Evolutionary conservation across 2,888 invertebrate species (phyloP).

Genomic region (Linyphia triangularis): DNA sequence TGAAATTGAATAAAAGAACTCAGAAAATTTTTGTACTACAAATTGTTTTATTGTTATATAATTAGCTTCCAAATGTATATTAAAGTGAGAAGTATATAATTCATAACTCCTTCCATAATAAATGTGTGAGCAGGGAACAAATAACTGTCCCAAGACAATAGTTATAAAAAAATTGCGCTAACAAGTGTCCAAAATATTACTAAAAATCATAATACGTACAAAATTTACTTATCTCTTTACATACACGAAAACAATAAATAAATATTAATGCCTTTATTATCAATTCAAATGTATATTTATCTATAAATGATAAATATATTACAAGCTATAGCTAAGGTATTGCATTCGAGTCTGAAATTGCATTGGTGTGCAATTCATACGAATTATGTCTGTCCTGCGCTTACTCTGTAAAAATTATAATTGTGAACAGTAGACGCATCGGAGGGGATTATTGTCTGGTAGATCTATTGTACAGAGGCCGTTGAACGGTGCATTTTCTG

Average conservation of each 20-base stretch:
- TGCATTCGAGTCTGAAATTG: conserved; percentile 12
- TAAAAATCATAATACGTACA: no score
- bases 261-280: background rate
- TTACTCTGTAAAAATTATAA: conserved; percentile 32
- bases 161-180: no score
- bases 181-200: background rate
- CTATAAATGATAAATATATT: background rate
- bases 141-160: no score
- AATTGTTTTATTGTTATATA: no score
- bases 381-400: conserved; percentile 43
- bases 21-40: no score
- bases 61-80: no score
- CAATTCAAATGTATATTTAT: background rate
- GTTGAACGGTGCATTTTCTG: conserved; percentile 23
- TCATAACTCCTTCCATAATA: no score
- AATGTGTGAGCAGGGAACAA: no score
- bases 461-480: conserved; percentile 60
- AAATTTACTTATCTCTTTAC: no score
- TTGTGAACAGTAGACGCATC: background rate
- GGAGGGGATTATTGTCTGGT: conserved; percentile 7
- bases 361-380: conserved; percentile 36
- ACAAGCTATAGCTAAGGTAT: background rate
- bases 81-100: no score
- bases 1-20: no score
- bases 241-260: no score